Evolutionary conservation across 2,113 vertebrate species (phyloP).

Genomic region (Phalacrocorax brasilianus): DNA sequence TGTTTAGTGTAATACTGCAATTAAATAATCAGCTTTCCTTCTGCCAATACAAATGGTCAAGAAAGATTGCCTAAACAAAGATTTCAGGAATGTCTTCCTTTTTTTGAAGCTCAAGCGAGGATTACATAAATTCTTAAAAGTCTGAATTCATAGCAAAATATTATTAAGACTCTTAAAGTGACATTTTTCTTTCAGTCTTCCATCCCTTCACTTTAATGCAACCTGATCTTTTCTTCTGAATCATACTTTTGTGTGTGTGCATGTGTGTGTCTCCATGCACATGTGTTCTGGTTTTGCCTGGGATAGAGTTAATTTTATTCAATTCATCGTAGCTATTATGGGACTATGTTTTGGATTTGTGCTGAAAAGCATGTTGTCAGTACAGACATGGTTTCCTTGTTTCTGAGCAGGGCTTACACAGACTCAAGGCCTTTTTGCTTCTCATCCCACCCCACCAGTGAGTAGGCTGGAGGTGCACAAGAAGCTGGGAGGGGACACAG

Average conservation of each 20-base stretch:
- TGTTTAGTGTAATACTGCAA: not conserved
- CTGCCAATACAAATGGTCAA: not conserved
- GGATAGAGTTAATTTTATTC: no score
- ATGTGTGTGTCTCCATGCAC: fast-evolving
- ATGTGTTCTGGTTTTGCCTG: no score
- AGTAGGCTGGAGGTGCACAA: no score
- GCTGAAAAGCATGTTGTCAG: no score
- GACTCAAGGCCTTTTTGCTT: no score
- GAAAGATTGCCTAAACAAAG: not conserved
- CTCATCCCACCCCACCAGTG: no score
- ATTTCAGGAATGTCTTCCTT: not conserved
- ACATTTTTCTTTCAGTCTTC: not conserved
- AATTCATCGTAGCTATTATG: no score
- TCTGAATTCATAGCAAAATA: not conserved
- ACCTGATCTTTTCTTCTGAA: not conserved
- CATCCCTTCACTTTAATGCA: not conserved
- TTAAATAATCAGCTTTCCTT: not conserved
- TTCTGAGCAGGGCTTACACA: no score
- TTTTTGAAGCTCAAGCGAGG: not conserved
- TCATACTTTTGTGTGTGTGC: not conserved
- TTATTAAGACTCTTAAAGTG: not conserved
- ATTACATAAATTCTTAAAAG: not conserved
- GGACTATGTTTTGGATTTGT: no score
- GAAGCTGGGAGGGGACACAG: no score
- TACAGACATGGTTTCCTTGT: no score